Conservation (phyloP, 1,140 invertebrate species). For the Drosophila busckii region DNA sequence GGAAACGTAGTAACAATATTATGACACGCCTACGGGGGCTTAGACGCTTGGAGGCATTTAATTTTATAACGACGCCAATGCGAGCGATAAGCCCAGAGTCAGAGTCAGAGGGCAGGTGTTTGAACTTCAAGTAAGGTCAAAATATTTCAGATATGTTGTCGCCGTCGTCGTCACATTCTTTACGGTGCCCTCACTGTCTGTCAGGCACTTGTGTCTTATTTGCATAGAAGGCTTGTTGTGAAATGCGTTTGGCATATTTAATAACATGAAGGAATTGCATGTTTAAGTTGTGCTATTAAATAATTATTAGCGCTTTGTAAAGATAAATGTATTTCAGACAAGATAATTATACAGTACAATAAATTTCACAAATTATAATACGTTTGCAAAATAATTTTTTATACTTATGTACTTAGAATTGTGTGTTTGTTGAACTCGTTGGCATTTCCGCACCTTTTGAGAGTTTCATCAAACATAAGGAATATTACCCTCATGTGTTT, state of each 20-base stretch:
- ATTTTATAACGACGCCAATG: conserved; percentile 34
- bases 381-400: too few species aligned
- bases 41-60: conserved; percentile 38
- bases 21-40: conserved; percentile 49
- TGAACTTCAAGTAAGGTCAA: conserved; percentile 66
- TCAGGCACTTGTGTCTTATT: background rate
- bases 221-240: conserved; percentile 1
- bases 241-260: conserved; percentile 15
- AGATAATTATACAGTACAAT: too few species aligned
- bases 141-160: conserved; percentile 35
- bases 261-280: conserved; percentile 6
- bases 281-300: conserved; percentile 1
- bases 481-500: too few species aligned
- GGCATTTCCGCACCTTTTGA: too few species aligned
- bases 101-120: conserved; percentile 67
- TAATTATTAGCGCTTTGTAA: too few species aligned
- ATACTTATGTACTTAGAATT: too few species aligned
- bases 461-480: too few species aligned
- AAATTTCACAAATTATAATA: too few species aligned
- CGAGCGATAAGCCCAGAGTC: conserved; percentile 48
- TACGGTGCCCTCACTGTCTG: too few species aligned
- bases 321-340: too few species aligned
- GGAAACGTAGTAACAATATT: background rate
- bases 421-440: too few species aligned
- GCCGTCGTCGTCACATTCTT: too few species aligned